Base-by-base conservation (phyloP, 1,140 invertebrate genomes). In the Himalopsyche phryganea region DNA sequence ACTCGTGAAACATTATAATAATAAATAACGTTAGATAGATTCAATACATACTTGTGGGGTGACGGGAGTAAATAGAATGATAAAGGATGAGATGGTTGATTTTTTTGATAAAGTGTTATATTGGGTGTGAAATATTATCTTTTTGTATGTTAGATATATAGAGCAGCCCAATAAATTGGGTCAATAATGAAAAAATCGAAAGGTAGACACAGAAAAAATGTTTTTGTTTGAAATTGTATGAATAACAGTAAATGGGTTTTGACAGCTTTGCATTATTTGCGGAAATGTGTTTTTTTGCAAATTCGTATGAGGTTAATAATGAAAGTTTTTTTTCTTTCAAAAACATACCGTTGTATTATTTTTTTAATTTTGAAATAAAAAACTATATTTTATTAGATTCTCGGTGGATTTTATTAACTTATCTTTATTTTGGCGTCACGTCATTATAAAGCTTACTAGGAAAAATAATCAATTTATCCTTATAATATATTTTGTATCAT, bases 81-180 rank as follows among this genome's bases (percentile, higher is more conserved):
- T 28, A 28, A 28, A 28, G 9, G 23, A 9, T 28, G 4, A 5
- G 23, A 5, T 9, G 23, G 23, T 28, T 28, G 23, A 28, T 28
- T 28, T 28, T 19, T 38, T 50, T 38, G 14, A 17, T 11, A 38
- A 50, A 50, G 9, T 50, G 18, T 19, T 38, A 5, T 28, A 50
- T 50, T 38, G 48, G 15, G 32, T 50, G 48, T 50, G 48, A 50
- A 50, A 36, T 50, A 50, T 36, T 50, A 35, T 15, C 47, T 40
- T 50, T 50, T 50, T 50, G 17, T 17, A 9, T 3, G 28, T 32
- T 48, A 19, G 11, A 18, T 35, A 38, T 17, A 17, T 50, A 17
- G 32, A 35, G 48, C 14, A 17, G 10, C 17, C 38, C 19, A 50
- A 50, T 50, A 36, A 50, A 36, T 17, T 32, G 48, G 48, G 38